phyloP scores from a whole-genome alignment of 2,888 invertebrate species.

The Xestoiulus laeticollis region DNA sequence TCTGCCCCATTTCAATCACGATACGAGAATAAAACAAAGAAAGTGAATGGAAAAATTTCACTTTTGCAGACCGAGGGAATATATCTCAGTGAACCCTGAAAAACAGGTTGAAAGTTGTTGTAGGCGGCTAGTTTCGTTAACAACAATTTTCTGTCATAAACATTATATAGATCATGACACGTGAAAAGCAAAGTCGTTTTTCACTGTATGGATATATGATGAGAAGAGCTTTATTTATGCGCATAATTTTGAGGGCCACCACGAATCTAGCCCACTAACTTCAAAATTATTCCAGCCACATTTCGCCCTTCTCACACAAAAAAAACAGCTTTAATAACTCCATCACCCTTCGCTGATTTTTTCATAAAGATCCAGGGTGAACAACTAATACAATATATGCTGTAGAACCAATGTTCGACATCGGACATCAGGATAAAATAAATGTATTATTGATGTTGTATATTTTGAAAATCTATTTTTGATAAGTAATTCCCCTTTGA shows the following conservation, averaged over 20 bases:
- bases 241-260: neutral
- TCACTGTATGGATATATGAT: conserved; percentile 6
- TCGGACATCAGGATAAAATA: neutral
- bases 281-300: conserved; percentile 11
- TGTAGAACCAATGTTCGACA: neutral
- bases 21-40: neutral
- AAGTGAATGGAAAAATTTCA: neutral
- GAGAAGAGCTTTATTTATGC: conserved; percentile 22
- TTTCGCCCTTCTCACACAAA: conserved; percentile 16
- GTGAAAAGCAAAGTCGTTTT: conserved; percentile 8
- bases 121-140: conserved; percentile 18
- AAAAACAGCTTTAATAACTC: neutral
- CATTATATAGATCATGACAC: conserved; percentile 23
- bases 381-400: neutral
- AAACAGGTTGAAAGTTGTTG: conserved; percentile 22
- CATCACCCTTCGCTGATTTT: neutral
- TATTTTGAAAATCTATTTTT: neutral
- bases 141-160: conserved; percentile 6
- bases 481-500: no score
- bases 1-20: neutral
- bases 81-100: neutral
- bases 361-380: neutral
- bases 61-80: neutral
- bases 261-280: conserved; percentile 31
- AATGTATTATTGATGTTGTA: neutral